Conservation (phyloP, 2,113 vertebrate genomes). For the Lampris megalopsis region DNA sequence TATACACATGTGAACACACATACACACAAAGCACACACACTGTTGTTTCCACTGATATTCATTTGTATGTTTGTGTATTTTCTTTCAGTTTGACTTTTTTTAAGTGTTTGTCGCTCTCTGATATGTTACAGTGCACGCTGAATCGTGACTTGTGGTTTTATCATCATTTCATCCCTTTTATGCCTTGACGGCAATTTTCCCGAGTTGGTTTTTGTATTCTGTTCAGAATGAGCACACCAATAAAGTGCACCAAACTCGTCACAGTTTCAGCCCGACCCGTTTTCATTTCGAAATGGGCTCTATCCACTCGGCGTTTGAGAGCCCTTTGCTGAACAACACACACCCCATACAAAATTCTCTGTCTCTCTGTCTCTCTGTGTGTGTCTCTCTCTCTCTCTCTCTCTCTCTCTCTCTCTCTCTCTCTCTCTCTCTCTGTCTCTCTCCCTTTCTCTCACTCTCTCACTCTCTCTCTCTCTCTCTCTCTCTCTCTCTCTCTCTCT, state of each 20-base stretch:
- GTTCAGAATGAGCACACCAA: constrained; percentile 19
- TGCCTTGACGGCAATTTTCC: constrained; percentile 9
- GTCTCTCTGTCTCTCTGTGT: no score
- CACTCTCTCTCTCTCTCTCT: constrained; percentile 1
- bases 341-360: constrained; percentile 1
- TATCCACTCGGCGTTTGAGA: constrained; percentile 10
- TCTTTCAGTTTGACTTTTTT: constrained; percentile 12
- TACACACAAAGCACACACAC: background rate
- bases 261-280: no score
- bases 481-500: background rate
- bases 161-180: constrained; percentile 9
- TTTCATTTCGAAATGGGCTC: constrained; percentile 20
- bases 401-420: no score
- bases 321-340: constrained; percentile 1
- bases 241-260: background rate
- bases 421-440: no score
- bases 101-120: constrained; percentile 22
- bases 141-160: constrained; percentile 6
- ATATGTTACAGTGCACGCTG: background rate
- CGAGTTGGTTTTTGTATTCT: constrained; percentile 17
- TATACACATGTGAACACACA: no score
- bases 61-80: constrained; percentile 37
- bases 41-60: constrained; percentile 31
- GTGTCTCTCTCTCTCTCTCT: no score
- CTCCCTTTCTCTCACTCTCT: no score